phyloP scores from a whole-genome alignment of 2,888 invertebrate genomes.

The Elysia crispata region DNA sequence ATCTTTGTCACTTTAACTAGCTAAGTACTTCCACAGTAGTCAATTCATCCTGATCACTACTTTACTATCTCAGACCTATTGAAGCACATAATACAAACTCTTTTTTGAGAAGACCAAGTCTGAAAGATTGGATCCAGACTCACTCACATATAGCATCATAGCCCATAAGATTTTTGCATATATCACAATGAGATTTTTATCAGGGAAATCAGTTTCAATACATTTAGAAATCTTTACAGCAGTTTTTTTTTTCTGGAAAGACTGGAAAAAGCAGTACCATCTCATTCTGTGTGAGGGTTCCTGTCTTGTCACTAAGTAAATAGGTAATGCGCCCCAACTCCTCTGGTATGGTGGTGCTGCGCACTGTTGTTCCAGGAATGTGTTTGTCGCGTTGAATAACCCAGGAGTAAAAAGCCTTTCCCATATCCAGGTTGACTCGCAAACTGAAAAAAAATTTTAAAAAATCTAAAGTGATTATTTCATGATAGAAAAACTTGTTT shows the following conservation, averaged over 20 bases:
- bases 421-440: constrained; percentile 98
- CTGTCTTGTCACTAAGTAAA: constrained; percentile 98
- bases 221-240: too few species aligned
- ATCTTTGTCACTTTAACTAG: too few species aligned
- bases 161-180: too few species aligned
- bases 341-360: constrained; percentile 98
- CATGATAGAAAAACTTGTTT: too few species aligned
- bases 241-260: too few species aligned
- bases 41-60: background rate
- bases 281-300: constrained; percentile 98
- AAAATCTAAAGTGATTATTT: background rate
- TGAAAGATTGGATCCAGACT: background rate
- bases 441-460: constrained; percentile 82
- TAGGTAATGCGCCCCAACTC: constrained; percentile 97
- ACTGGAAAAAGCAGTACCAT: constrained; percentile 82
- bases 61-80: background rate
- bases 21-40: background rate
- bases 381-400: constrained; percentile 94
- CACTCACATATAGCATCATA: constrained; percentile 3
- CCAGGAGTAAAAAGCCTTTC: constrained; percentile 98
- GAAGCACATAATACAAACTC: background rate
- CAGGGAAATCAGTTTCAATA: too few species aligned
- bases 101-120: background rate
- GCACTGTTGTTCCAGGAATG: constrained; percentile 95
- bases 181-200: too few species aligned